phyloP scores from a whole-genome alignment of 2,888 invertebrate genomes.

The Hipparchia sbordonii region DNA sequence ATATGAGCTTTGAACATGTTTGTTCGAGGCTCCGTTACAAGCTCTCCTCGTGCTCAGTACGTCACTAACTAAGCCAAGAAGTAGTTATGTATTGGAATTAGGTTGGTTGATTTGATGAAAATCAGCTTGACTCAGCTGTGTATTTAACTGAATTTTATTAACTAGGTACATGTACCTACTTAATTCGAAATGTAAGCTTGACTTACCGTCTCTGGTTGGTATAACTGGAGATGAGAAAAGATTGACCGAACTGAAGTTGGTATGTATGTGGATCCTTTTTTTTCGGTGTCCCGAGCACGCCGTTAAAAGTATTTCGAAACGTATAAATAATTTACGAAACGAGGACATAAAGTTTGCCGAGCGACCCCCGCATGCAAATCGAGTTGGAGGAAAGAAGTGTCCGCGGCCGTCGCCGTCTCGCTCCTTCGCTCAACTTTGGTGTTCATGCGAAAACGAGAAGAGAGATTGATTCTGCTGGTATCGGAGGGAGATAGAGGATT shows the following conservation, averaged over 20 bases:
- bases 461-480: slow-evolving; percentile 47
- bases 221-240: neutral
- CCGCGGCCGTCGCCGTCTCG: slow-evolving; percentile 68
- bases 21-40: too few species aligned
- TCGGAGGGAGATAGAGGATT: slow-evolving; percentile 67
- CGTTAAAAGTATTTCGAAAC: slow-evolving; percentile 81
- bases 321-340: slow-evolving; percentile 82
- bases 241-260: slow-evolving; percentile 6
- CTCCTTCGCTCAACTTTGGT: slow-evolving; percentile 52
- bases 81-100: too few species aligned
- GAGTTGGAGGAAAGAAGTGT: slow-evolving; percentile 79
- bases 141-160: neutral
- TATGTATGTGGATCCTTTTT: slow-evolving; percentile 4
- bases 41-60: too few species aligned
- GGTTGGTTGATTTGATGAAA: neutral
- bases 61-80: too few species aligned
- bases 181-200: neutral
- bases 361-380: slow-evolving; percentile 81
- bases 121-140: neutral
- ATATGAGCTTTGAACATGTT: too few species aligned
- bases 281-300: slow-evolving; percentile 66
- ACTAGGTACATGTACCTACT: neutral
- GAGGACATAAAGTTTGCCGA: slow-evolving; percentile 81
- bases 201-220: neutral
- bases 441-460: slow-evolving; percentile 51